Conservation (phyloP, 2,797 vertebrate species). For the Catostomus latipinnis region DNA sequence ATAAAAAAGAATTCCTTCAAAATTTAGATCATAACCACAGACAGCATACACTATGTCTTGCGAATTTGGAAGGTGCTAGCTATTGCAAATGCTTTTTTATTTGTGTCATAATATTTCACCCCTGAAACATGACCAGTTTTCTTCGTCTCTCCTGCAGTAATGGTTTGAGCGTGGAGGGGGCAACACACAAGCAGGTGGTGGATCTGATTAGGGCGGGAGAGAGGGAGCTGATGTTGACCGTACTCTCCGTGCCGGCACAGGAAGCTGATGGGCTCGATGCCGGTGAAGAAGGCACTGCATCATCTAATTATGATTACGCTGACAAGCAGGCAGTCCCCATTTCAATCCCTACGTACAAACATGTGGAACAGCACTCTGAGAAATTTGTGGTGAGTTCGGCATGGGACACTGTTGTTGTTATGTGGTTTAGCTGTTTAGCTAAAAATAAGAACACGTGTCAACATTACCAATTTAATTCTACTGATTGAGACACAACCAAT, state of each 20-base stretch:
- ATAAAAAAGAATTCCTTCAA: background rate
- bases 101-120: background rate
- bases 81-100: background rate
- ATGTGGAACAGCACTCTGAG: constrained; percentile 94
- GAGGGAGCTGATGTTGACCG: constrained; percentile 92
- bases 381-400: constrained; percentile 91
- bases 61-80: background rate
- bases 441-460: too few species aligned
- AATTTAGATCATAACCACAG: background rate
- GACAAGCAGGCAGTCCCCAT: constrained; percentile 97
- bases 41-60: too few species aligned
- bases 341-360: constrained; percentile 95
- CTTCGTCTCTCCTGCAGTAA: constrained; percentile 76
- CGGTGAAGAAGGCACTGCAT: constrained; percentile 85
- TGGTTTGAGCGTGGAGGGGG: constrained; percentile 93
- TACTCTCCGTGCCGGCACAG: constrained; percentile 91
- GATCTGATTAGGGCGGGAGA: constrained; percentile 96
- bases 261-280: constrained; percentile 91
- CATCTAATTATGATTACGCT: constrained; percentile 92
- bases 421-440: background rate
- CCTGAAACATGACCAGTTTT: background rate
- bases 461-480: background rate
- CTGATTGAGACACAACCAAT: too few species aligned
- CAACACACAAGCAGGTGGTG: constrained; percentile 98
- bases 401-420: too few species aligned